Base-by-base conservation (phyloP, 2,888 invertebrate species). In the Cephus pulcher region DNA sequence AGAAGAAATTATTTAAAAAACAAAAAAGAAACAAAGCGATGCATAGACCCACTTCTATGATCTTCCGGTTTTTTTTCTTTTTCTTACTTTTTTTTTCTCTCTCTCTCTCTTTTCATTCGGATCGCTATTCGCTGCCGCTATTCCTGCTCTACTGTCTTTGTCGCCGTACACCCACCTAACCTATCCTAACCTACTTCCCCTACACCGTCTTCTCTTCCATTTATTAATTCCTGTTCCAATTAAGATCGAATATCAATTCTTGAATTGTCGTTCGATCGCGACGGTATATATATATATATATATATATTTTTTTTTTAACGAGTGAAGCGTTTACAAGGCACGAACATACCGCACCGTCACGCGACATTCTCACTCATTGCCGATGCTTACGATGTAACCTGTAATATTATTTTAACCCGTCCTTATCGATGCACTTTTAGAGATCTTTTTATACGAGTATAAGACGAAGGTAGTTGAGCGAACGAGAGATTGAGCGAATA, bases 361-460 rank as follows among this genome's bases (percentile, higher is more conserved):
- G 69, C 76, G 76, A 76, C 70, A 76, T 73, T 71, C 71, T 69
- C 34, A 56, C 68, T 78, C 34, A 74, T 74, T 35, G 30, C 34
- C 30, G 78, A 75, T 32, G 34, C 70, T 78, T 70, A 75, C 75
- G 74, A 74, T 12, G 74, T 74, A 35, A 37, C 74, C 9, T 34
- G 56, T 71, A 71, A 33, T 80, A 82, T 84, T 82, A 80, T 87
- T 86, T 88, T 84, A 85, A 87, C 85, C 87, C 84, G 87, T 87
- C 85, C 86, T 56, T 87, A 85, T 82, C 85, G 84, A 83, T 86
- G 82, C 82, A 81, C 81, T 86, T 76, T 79, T 76, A 85, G 82
- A 83, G 81, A 85, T 80, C 81, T 87, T 88, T 88, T 90, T 89
- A 88, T 89, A 90, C 88, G 81, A 88, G 85, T 89, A 87, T 86